These are phyloP conservation scores for Herpetotheres cachinnans DNA, from an alignment of 2,113 vertebrate genomes.

Conservation along the genomic window DNA sequence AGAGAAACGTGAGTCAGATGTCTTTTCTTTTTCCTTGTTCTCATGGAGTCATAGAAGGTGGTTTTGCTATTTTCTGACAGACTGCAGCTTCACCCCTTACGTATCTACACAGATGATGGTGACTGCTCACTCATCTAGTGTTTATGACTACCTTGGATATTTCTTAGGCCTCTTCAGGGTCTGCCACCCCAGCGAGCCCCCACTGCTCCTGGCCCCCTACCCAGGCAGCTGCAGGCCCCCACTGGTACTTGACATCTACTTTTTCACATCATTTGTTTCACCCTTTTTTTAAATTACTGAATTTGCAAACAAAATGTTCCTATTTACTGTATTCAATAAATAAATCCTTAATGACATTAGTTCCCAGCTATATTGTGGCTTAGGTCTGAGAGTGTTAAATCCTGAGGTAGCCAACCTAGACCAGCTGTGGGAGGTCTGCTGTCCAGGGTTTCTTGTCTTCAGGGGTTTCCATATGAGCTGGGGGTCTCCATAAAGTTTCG, in stretches of 20 bases:
- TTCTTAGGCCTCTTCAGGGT: neutral
- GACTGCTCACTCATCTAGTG: neutral
- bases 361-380: neutral
- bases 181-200: fast-evolving
- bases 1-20: neutral
- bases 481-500: neutral
- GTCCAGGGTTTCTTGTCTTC: neutral
- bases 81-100: fast-evolving
- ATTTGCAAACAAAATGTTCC: neutral
- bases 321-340: neutral
- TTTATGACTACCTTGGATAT: neutral
- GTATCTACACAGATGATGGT: neutral
- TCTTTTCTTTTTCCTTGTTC: neutral
- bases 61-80: neutral
- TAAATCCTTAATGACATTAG: neutral
- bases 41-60: neutral
- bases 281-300: neutral
- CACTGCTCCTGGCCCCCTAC: neutral
- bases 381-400: neutral
- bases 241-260: neutral
- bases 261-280: neutral
- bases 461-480: fast-evolving
- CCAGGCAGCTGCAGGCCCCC: fast-evolving
- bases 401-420: fast-evolving
- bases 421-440: neutral